Evolutionary conservation across 2,113 vertebrate species (phyloP).

Genomic region (Crotophaga sulcirostris): DNA sequence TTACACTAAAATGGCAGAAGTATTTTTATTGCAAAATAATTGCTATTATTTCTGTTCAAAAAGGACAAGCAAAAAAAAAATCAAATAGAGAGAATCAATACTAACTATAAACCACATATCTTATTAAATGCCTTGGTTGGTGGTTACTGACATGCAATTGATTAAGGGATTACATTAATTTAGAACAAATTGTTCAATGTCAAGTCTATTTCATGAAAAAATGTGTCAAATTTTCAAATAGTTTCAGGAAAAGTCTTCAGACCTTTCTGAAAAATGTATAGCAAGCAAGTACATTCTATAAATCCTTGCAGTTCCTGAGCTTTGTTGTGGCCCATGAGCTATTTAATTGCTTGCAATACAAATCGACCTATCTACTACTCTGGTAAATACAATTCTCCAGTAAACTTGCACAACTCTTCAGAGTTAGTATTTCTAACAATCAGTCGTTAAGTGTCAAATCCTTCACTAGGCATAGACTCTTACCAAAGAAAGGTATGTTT

Average conservation of each 20-base stretch:
- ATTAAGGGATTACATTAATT: conserved; percentile 42
- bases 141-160: background rate
- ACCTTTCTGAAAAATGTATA: background rate
- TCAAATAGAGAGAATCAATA: background rate
- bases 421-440: background rate
- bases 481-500: conserved; percentile 37
- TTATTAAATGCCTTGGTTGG: conserved; percentile 6
- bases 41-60: background rate
- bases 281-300: background rate
- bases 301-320: background rate
- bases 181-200: background rate
- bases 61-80: background rate
- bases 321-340: too few relatives aligned
- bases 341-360: background rate
- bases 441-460: conserved; percentile 22
- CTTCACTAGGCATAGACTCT: conserved; percentile 9
- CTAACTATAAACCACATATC: background rate
- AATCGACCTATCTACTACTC: background rate
- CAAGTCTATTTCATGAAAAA: background rate
- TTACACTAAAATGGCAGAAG: background rate
- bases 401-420: background rate
- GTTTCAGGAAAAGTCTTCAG: background rate
- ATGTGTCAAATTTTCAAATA: background rate
- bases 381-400: background rate
- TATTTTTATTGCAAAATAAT: background rate